Evolutionary conservation across 2,113 vertebrate species (phyloP), one percentile per base, ranked within the genome.

Genomic region (Microcebus murinus): DNA sequence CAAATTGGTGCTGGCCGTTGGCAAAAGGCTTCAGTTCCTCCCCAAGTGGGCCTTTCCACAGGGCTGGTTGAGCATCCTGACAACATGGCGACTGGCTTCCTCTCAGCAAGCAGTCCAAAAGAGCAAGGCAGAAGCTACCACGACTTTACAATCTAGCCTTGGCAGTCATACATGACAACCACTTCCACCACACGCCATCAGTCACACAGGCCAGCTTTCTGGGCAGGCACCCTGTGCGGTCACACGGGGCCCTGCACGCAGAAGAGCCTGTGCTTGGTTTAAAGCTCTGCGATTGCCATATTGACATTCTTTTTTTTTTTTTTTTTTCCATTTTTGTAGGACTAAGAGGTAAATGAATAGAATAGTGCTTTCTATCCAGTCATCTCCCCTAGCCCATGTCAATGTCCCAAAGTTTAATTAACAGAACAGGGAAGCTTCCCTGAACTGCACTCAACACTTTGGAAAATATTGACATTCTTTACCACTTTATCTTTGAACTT

Each of bases 401-500:
- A n/a, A n/a, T n/a, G n/a, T n/a, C n/a, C n/a, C n/a, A n/a, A n/a
- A n/a, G n/a, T n/a, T n/a, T n/a, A n/a, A n/a, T n/a, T n/a, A n/a
- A n/a, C n/a, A n/a, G n/a, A n/a, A n/a, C n/a, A n/a, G n/a, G n/a
- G n/a, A n/a, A n/a, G n/a, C n/a, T n/a, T n/a, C n/a, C n/a, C n/a
- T n/a, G n/a, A n/a, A n/a, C n/a, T n/a, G n/a, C n/a, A n/a, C n/a
- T n/a, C n/a, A n/a, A n/a, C n/a, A n/a, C n/a, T n/a, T n/a, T n/a
- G n/a, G n/a, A n/a, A n/a, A n/a, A 52, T 61, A 27, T 34, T 36
- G 42, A 68, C 57, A 27, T 36, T 29, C 79, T 65, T 67, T 39
- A 70, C 52, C 36, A 92, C 39, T 73, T 95, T 59, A 39, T 39
- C 36, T 83, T 76, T 83, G 90, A 68, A 25, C 14, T 50, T 50